Base-by-base conservation (phyloP, 2,888 invertebrate genomes). In the Syritta pipiens region DNA sequence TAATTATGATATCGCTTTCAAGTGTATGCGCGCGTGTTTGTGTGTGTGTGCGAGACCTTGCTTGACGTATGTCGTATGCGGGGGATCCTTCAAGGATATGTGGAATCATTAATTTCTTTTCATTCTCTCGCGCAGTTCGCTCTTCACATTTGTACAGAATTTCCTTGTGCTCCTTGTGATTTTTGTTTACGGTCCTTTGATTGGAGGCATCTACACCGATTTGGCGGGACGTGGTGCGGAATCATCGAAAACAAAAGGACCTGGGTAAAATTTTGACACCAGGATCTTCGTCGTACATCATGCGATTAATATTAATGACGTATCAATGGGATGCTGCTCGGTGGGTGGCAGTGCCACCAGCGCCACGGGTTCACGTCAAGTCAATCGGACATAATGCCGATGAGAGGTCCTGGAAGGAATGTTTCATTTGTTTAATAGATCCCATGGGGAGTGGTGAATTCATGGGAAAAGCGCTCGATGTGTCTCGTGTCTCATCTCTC, bases 221-320 rank as follows among this genome's bases (percentile, higher is more conserved):
- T 22, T 19, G 22, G 4, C 26, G 6, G 40, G 28, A 59, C 49
- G 9, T 17, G 28, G 44, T 30, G 22, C 7, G 53, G 19, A 37
- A 79, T n/a, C n/a, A n/a, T n/a, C n/a, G n/a, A n/a, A n/a, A n/a
- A n/a, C n/a, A n/a, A n/a, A n/a, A n/a, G n/a, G n/a, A n/a, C n/a
- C n/a, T n/a, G n/a, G n/a, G n/a, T n/a, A n/a, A n/a, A n/a, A n/a
- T n/a, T n/a, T n/a, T n/a, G 42, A 51, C 59, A 67, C 72, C 77
- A 67, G 55, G 71, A 59, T 65, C 51, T 14, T 40, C 40, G 40
- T 48, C 62, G 57, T 49, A 62, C 60, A 49, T 74, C 74, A 74
- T 74, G 68, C 79, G 74, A 79, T 74, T 79, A 62, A 74, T 74
- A 79, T 74, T 79, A 74, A 79, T 67, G 79, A 79, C 57, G 62